These are phyloP conservation scores for Sericinus montela DNA, from an alignment of 2,888 invertebrate species.

Conservation along the genomic window DNA sequence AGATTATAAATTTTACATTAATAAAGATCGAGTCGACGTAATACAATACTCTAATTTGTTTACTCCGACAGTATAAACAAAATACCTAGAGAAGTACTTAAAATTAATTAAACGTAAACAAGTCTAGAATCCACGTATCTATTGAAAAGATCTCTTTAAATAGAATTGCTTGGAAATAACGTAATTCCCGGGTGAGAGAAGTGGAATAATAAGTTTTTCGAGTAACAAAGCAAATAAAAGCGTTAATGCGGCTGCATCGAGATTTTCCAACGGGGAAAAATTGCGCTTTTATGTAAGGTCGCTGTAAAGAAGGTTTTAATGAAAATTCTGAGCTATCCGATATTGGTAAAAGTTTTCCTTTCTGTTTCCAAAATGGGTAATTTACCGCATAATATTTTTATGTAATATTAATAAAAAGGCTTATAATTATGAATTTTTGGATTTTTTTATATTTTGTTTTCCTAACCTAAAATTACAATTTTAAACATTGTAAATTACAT, in stretches of 20 bases:
- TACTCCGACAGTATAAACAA: too few relatives aligned
- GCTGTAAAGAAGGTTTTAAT: conserved; percentile 67
- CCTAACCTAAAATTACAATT: too few relatives aligned
- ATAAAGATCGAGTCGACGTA: too few relatives aligned
- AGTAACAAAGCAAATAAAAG: conserved; percentile 70
- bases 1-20: too few relatives aligned
- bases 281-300: conserved; percentile 68
- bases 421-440: not conserved
- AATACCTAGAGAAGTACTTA: not conserved
- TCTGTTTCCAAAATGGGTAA: conserved; percentile 21
- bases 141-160: conserved; percentile 46
- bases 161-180: conserved; percentile 60
- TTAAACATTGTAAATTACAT: too few relatives aligned
- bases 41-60: too few relatives aligned
- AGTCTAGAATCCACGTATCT: conserved; percentile 11
- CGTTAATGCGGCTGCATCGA: conserved; percentile 74
- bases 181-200: conserved; percentile 65
- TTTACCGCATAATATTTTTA: conserved; percentile 13
- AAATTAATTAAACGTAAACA: conserved; percentile 4
- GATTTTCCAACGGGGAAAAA: conserved; percentile 69
- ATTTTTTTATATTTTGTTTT: too few relatives aligned
- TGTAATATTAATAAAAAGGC: not conserved
- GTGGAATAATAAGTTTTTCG: conserved; percentile 72
- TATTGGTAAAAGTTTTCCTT: conserved; percentile 52
- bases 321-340: conserved; percentile 61